Percentiles rank a stretch among this genome's conserved stretches.
Conservation (phyloP, 2,113 vertebrate genomes). For the Dolichotis patagonum region DNA sequence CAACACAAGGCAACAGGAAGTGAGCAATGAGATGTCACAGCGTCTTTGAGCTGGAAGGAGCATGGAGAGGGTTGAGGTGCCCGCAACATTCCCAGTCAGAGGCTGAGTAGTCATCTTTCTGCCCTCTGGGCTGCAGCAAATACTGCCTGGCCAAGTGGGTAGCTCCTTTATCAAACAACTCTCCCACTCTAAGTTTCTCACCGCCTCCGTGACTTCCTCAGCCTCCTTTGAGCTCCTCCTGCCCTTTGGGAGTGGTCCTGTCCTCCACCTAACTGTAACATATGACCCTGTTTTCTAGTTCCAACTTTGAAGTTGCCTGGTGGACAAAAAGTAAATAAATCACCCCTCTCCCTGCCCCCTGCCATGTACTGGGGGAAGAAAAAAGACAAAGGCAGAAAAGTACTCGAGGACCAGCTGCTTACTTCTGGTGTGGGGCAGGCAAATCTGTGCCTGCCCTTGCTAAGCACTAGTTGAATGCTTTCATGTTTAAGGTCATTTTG, state of each 20-base stretch:
- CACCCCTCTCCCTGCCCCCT: no score
- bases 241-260: not conserved
- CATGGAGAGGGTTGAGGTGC: not conserved
- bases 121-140: not conserved
- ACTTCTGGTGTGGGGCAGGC: not conserved
- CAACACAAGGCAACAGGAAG: not conserved
- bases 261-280: not conserved
- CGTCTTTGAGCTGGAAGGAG: not conserved
- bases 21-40: not conserved
- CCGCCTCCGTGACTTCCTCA: not conserved
- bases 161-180: not conserved
- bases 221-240: not conserved
- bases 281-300: not conserved
- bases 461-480: not conserved
- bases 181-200: not conserved
- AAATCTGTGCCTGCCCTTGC: not conserved
- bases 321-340: conserved; percentile 30
- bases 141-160: not conserved
- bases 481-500: not conserved
- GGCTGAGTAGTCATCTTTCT: not conserved
- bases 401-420: not conserved
- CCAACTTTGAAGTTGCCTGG: not conserved
- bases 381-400: not conserved
- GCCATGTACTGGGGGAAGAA: not conserved
- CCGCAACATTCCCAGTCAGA: not conserved